Evolutionary conservation across 2,113 vertebrate species (phyloP).

Genomic region (Tachycineta bicolor): DNA sequence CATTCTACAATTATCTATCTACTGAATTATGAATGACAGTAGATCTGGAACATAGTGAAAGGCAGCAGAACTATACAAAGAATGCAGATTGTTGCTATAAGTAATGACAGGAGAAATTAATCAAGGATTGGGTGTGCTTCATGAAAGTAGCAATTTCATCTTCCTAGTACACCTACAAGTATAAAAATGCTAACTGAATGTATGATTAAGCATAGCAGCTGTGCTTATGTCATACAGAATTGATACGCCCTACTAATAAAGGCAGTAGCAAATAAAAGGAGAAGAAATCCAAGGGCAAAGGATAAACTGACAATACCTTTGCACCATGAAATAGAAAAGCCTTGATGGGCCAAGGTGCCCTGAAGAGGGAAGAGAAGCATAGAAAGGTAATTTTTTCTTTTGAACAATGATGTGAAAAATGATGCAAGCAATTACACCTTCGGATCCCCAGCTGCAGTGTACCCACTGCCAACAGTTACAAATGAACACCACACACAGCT

Average conservation of each 20-base stretch:
- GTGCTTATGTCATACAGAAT: not conserved
- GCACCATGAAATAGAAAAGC: not conserved
- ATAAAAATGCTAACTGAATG: not conserved
- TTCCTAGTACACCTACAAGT: not conserved
- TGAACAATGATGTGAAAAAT: not conserved
- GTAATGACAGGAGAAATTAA: not conserved
- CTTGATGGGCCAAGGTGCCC: not conserved
- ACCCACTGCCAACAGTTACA: not conserved
- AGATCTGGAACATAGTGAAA: not conserved
- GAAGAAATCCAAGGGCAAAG: not conserved
- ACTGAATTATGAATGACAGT: not conserved
- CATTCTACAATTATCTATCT: not conserved
- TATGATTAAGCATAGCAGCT: not conserved
- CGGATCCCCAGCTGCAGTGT: not conserved
- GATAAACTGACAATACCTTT: not conserved
- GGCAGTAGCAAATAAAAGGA: not conserved
- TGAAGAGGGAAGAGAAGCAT: not conserved
- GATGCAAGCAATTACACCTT: not conserved
- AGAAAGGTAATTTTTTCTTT: not conserved
- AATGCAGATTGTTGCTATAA: not conserved
- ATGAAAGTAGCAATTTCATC: conserved; percentile 7
- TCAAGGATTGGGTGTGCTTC: not conserved
- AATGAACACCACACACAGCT: not conserved
- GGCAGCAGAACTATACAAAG: not conserved
- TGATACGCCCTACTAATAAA: not conserved